phyloP scores from a whole-genome alignment of 1,140 invertebrate genomes.

The Trypoxylus dichotomus region DNA sequence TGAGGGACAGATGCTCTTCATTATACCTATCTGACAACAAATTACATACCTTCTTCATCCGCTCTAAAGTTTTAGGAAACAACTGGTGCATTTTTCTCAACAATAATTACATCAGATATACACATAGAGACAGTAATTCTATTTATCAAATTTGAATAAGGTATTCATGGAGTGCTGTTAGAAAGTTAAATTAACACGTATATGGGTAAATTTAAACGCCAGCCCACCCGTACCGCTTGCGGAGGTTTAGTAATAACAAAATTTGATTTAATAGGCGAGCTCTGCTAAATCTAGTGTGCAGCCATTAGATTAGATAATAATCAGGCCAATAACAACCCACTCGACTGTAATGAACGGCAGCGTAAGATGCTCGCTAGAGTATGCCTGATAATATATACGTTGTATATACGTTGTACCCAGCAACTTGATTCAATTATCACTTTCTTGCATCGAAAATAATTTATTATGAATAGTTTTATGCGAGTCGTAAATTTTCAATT shows the following conservation, averaged over 20 bases:
- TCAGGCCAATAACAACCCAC: conserved; percentile 4
- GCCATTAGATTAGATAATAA: conserved; percentile 19
- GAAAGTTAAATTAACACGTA: conserved; percentile 5
- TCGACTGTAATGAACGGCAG: conserved; percentile 8
- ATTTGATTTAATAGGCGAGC: conserved; percentile 16
- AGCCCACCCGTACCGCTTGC: not conserved
- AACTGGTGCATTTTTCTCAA: no score
- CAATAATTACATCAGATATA: no score
- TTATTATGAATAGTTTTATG: no score
- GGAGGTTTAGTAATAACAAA: not conserved
- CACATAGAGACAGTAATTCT: no score
- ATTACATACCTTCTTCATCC: no score
- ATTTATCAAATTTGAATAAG: not conserved
- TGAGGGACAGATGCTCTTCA: not conserved
- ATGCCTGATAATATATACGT: not conserved
- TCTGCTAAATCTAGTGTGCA: conserved; percentile 23
- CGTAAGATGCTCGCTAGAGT: not conserved
- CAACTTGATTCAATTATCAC: not conserved
- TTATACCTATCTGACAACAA: not conserved
- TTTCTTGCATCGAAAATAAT: not conserved
- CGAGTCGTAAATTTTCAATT: no score
- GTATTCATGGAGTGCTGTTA: not conserved
- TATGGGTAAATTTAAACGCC: not conserved
- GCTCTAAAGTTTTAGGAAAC: not conserved
- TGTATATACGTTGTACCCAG: no score